A percentile compares a stretch with the other conserved stretches of the same genome.
Evolutionary conservation across 2,113 vertebrate genomes (phyloP).

Genomic region (Ceyx cyanopectus): DNA sequence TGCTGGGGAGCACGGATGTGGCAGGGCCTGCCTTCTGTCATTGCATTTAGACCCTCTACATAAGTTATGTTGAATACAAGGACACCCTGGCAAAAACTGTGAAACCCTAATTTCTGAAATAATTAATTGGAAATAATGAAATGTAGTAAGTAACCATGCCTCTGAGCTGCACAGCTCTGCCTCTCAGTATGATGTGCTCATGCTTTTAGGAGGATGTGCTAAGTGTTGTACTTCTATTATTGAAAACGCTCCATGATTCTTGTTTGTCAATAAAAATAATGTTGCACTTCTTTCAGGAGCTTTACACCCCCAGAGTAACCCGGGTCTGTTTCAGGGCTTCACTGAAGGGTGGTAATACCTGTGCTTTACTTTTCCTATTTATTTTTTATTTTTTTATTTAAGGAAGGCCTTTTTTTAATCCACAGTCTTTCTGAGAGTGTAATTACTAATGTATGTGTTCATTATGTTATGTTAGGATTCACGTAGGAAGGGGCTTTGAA

Average conservation of each 20-base stretch:
- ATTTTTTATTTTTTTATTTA: too few species aligned
- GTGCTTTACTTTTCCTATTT: not conserved
- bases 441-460: not conserved
- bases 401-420: not conserved
- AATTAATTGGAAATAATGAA: not conserved
- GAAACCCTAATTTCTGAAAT: not conserved
- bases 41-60: accelerated
- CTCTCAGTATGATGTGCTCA: accelerated
- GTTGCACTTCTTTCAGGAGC: not conserved
- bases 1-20: not conserved
- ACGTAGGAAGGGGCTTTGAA: not conserved
- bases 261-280: not conserved
- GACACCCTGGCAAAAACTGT: not conserved
- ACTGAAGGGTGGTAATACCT: not conserved
- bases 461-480: not conserved
- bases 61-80: accelerated
- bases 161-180: not conserved
- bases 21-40: not conserved
- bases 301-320: not conserved
- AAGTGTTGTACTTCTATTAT: not conserved
- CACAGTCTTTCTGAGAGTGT: not conserved
- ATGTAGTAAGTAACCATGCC: not conserved
- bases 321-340: not conserved
- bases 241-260: not conserved
- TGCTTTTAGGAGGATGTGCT: not conserved